Evolutionary conservation across 2,113 vertebrate genomes (phyloP).

Genomic region (human (Homo sapiens)): GRCh38 chr3:62134001-62134500

Average conservation of each 20-base stretch:
- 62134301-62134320: neutral
- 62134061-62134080: neutral
- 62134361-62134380: neutral
- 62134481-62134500: neutral
- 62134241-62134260: neutral
- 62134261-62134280: neutral
- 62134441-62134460: neutral
- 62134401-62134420: neutral
- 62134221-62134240: neutral
- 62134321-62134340: neutral
- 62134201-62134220: neutral
- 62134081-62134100: neutral
- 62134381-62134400: neutral
- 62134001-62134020: slow-evolving; percentile 48
- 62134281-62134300: neutral
- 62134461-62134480: neutral
- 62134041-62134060: neutral
- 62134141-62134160: neutral
- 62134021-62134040: slow-evolving; percentile 51
- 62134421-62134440: neutral
- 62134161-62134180: neutral
- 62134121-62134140: neutral
- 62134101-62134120: neutral
- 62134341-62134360: fast-evolving
- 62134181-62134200: neutral